A percentile compares a stretch with the other conserved stretches of the same genome.
These are phyloP conservation scores for Podarcis cretensis DNA, from an alignment of 2,113 vertebrate genomes.

Conservation along the genomic window DNA sequence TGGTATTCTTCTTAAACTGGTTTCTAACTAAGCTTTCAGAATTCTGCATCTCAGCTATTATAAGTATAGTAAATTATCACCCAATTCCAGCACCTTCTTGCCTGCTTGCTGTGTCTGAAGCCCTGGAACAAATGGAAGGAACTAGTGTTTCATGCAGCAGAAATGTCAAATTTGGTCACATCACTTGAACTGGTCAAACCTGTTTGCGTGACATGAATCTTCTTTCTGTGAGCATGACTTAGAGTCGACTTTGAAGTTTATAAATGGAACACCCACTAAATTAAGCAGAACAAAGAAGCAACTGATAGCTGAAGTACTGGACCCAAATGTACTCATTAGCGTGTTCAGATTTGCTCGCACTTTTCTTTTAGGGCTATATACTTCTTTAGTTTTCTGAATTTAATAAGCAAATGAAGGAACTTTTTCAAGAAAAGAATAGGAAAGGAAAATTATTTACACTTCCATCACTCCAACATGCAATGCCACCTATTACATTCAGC, in stretches of 20 bases:
- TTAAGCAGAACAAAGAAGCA: slow-evolving; percentile 74
- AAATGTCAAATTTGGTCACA: slow-evolving; percentile 57
- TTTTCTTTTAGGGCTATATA: slow-evolving; percentile 53
- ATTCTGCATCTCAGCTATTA: too few species aligned
- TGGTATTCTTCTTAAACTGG: too few species aligned
- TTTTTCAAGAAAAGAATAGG: neutral
- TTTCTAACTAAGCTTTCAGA: too few species aligned
- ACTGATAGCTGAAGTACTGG: slow-evolving; percentile 51
- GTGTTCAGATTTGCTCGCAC: slow-evolving; percentile 44
- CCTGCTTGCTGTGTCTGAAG: neutral
- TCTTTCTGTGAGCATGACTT: slow-evolving; percentile 67
- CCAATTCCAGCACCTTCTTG: neutral
- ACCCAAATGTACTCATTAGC: slow-evolving; percentile 46
- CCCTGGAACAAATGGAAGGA: neutral
- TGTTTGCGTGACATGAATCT: slow-evolving; percentile 47
- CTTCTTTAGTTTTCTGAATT: slow-evolving; percentile 26
- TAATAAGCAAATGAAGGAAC: neutral
- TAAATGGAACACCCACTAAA: slow-evolving; percentile 72
- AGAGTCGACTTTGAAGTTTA: slow-evolving; percentile 71
- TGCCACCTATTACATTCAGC: neutral
- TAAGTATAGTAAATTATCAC: too few species aligned
- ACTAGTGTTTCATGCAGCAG: slow-evolving; percentile 36
- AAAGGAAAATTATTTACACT: neutral
- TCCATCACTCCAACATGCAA: neutral
- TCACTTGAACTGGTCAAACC: slow-evolving; percentile 51